Base-by-base conservation (phyloP, 2,888 invertebrate species). In the Diarsia mendica region DNA sequence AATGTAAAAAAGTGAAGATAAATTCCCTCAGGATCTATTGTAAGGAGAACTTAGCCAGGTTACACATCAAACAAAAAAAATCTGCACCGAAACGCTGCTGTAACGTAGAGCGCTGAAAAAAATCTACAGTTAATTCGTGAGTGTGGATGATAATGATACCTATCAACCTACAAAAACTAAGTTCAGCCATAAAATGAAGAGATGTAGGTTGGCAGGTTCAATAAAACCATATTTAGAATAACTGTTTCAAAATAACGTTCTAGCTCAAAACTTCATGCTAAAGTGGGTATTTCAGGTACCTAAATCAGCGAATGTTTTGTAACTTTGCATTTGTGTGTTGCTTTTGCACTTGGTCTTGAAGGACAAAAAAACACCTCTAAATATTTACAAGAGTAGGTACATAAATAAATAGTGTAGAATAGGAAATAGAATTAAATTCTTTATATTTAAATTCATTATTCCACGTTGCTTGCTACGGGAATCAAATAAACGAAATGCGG, bases 151-250 rank as follows among this genome's bases (percentile, higher is more conserved):
- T 1, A 2, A 28, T n/a, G 55, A 11, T 39, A 23, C 48, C 11
- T 44, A 71, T 3, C 15, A 28, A 71, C 28, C 10, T n/a, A 71
- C 23, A 73, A 82, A 82, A 77, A 78, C 60, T 15, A 71, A 48
- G 55, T 63, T 68, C 13, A n/a, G 61, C 51, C 64, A 83, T 83
- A 72, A 80, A 65, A 65, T 63, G 23, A 55, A 46, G 46, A 83
- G 11, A 67, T 49, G 3, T 39, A 61, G 8, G 28, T 18, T 46
- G 13, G 55, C 44, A 83, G 68, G 84, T 81, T 70, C 80, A 84
- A 81, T 84, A 73, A 70, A 81, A 84, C 69, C 84, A 84, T 79
- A 66, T 81, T 70, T 53, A 11, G 33, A 23, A 49, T 81, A 83
- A 80, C 72, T 83, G 84, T 79, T 28, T 39, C 6, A 23, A 63